Base-by-base conservation (phyloP, 64 coral and sea anemone genomes). In the Actinia equina region DNA sequence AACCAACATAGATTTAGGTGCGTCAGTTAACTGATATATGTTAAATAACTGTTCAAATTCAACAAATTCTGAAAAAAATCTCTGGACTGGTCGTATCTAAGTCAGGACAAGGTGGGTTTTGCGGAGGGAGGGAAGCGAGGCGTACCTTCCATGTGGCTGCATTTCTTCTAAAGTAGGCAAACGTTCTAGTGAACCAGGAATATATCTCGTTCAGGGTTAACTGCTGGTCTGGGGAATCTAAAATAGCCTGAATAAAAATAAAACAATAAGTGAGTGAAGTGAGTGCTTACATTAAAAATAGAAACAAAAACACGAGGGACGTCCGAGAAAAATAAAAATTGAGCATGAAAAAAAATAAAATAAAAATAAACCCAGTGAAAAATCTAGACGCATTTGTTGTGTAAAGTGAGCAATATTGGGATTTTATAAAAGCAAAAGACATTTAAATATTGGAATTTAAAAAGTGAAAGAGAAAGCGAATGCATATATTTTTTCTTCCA, bases 151-250 rank as follows among this genome's bases (percentile, higher is more conserved):
- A 99, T 13, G 97, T 99, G 0, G 97, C 97, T 14, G 97, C 93
- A 63, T 99, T 99, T 90, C 97, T 85, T 30, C 97, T 89, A 76
- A 99, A 99, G 87, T 99, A 99, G 6, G 93, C 93, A 91, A 99
- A 99, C 77, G 94, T 99, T 77, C 89, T 94, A 26, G 94, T 95
- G 27, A 99, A 99, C 97, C 97, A 99, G 5, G 93, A 95, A 85
- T 99, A 99, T 5, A 99, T 99, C 83, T 99, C 97, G 52, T 99
- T 99, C 63, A 99, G 79, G 12, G 97, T 99, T 26, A 99, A 77
- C 79, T 99, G 97, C 20, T 92, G 86, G 11, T 95, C 97, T 14
- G 97, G 97, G 1, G 97, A 89, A 59, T 99, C 97, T 88, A 99
- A 91, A 83, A 99, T 99, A 20, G 93, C 97, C 97, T 99, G 83